phyloP scores from a whole-genome alignment of 2,797 vertebrate genomes.

The Coreius guichenoti region DNA sequence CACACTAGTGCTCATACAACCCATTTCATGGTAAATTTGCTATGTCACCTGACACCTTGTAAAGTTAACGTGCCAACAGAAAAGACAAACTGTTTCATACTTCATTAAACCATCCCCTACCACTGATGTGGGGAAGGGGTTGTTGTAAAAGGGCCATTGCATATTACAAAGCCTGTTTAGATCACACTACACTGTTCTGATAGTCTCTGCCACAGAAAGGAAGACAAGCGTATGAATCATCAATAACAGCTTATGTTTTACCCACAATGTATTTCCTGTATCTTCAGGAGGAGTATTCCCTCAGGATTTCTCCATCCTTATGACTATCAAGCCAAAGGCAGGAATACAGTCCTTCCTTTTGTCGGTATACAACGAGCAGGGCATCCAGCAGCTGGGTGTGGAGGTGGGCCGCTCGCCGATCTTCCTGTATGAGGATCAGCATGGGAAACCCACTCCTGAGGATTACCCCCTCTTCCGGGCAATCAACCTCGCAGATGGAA shows the following conservation, averaged over 20 bases:
- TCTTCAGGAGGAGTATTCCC: constrained; percentile 88
- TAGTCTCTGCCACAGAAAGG: background rate
- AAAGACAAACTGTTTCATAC: constrained; percentile 55
- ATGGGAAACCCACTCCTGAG: constrained; percentile 92
- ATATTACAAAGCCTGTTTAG: background rate
- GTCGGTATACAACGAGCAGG: constrained; percentile 93
- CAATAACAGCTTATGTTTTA: constrained; percentile 28
- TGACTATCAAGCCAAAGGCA: constrained; percentile 94
- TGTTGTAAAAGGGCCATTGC: constrained; percentile 2
- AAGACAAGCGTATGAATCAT: constrained; percentile 14
- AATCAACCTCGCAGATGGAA: constrained; percentile 93
- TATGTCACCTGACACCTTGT: constrained; percentile 61
- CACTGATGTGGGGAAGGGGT: background rate
- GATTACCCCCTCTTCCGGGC: constrained; percentile 94
- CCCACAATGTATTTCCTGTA: constrained; percentile 25
- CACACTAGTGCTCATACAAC: constrained; percentile 45
- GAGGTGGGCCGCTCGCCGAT: constrained; percentile 93
- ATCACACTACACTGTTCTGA: background rate
- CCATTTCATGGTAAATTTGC: background rate
- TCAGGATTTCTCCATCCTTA: constrained; percentile 96
- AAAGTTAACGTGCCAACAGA: constrained; percentile 64
- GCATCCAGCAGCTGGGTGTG: constrained; percentile 94
- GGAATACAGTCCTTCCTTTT: constrained; percentile 94
- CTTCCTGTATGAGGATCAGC: constrained; percentile 95
- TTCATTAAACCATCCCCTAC: background rate